phyloP scores from a whole-genome alignment of 2,113 vertebrate species.

The Limnothrissa miodon region DNA sequence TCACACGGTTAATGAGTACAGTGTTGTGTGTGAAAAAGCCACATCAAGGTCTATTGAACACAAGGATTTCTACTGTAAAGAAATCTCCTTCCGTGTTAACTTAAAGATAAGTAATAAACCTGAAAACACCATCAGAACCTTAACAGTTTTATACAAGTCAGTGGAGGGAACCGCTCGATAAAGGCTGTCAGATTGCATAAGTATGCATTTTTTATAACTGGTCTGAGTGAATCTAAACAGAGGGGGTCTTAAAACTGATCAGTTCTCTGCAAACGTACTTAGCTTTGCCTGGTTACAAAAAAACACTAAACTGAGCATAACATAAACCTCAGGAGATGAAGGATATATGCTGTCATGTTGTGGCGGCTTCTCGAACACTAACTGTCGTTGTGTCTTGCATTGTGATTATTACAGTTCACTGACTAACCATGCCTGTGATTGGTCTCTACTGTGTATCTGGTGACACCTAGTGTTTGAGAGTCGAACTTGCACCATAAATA shows the following conservation, averaged over 20 bases:
- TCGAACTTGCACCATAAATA: conserved; percentile 3
- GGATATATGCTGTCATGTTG: conserved; percentile 21
- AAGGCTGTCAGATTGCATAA: conserved; percentile 45
- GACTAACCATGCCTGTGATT: conserved; percentile 21
- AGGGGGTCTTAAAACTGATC: background rate
- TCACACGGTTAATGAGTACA: conserved; percentile 21
- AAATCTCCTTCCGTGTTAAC: conserved; percentile 61
- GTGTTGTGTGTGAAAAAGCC: conserved; percentile 47
- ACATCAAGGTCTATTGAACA: conserved; percentile 64
- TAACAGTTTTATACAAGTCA: conserved; percentile 34
- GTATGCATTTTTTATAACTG: background rate
- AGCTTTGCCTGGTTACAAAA: background rate
- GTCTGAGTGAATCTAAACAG: background rate
- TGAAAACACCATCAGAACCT: conserved; percentile 31
- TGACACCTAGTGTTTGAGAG: conserved; percentile 36
- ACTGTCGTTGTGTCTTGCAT: background rate
- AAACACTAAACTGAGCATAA: conserved; percentile 28
- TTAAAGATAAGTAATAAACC: conserved; percentile 43
- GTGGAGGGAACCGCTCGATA: background rate
- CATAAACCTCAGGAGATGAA: conserved; percentile 38
- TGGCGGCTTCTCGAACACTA: conserved; percentile 23
- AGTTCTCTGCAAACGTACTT: background rate
- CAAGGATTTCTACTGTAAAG: conserved; percentile 41
- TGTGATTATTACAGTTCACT: background rate
- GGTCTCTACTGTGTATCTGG: conserved; percentile 29